Evolutionary conservation across 2,888 invertebrate genomes (phyloP).

Genomic region (Caenorhabditis becei): DNA sequence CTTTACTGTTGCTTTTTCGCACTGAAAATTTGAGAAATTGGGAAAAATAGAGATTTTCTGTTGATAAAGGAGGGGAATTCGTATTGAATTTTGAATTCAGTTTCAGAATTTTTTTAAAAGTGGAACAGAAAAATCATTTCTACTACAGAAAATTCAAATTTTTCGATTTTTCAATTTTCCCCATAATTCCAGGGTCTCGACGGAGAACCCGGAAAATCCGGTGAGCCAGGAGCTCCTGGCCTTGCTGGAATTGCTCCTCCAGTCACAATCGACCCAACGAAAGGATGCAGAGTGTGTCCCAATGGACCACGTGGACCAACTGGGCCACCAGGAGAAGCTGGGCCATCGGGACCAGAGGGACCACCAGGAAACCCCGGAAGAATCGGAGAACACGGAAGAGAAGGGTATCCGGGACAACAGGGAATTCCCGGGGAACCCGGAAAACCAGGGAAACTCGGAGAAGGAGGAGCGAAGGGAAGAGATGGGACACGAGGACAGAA

Average conservation of each 20-base stretch:
- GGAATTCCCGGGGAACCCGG: constrained; percentile 79
- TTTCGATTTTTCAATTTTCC: background rate
- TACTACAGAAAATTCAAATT: too few species aligned
- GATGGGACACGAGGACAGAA: constrained; percentile 73
- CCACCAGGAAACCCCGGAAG: constrained; percentile 73
- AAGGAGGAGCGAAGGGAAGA: constrained; percentile 66
- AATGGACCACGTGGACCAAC: constrained; percentile 76
- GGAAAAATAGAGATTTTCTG: too few species aligned
- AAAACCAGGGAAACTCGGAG: constrained; percentile 73
- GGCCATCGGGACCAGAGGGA: constrained; percentile 74
- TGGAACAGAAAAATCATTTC: too few species aligned
- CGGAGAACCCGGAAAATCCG: constrained; percentile 70
- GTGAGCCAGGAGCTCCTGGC: constrained; percentile 74
- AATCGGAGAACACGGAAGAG: constrained; percentile 72
- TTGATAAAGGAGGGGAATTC: too few species aligned
- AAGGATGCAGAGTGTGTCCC: constrained; percentile 78
- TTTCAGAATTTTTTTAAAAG: too few species aligned
- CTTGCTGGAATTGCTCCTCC: constrained; percentile 78
- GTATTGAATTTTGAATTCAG: too few species aligned
- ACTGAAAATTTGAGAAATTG: too few species aligned
- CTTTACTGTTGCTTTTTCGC: too few species aligned
- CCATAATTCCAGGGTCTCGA: constrained; percentile 63
- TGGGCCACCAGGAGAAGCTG: constrained; percentile 76
- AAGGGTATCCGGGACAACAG: constrained; percentile 74
- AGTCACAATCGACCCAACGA: constrained; percentile 75